Conservation (phyloP, 2,113 vertebrate genomes). For the Halichoerus grypus region DNA sequence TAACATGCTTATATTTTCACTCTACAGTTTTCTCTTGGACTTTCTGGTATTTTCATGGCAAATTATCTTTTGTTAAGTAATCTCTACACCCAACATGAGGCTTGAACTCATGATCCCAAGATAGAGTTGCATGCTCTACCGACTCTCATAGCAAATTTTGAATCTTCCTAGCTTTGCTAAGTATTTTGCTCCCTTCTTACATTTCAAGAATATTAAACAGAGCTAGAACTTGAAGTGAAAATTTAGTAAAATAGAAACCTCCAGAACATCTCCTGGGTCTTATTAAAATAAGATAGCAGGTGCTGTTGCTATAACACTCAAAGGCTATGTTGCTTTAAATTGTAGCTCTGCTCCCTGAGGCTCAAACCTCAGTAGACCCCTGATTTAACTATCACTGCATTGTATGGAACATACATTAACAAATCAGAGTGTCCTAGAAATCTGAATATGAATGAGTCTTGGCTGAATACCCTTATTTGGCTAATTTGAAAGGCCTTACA, state of each 20-base stretch:
- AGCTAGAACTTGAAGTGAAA: not conserved
- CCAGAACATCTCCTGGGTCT: constrained; percentile 62
- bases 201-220: constrained; percentile 51
- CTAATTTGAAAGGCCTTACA: constrained; percentile 57
- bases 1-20: constrained; percentile 48
- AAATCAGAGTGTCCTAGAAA: constrained; percentile 59
- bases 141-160: constrained; percentile 32
- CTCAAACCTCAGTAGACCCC: not conserved
- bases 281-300: constrained; percentile 35
- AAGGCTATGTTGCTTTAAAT: constrained; percentile 10
- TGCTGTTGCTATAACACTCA: constrained; percentile 44
- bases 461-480: constrained; percentile 53
- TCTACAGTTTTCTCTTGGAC: not conserved
- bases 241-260: constrained; percentile 56
- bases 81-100: not conserved
- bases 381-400: not conserved
- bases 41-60: constrained; percentile 55
- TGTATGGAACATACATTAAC: constrained; percentile 34
- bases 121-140: not conserved
- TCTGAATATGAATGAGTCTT: constrained; percentile 63
- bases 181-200: constrained; percentile 33
- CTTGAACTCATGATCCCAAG: not conserved
- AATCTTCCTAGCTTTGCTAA: constrained; percentile 51
- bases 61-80: constrained; percentile 20
- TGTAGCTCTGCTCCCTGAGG: constrained; percentile 9